Conservation (phyloP, 2,797 vertebrate genomes). For the Chelon auratus region DNA sequence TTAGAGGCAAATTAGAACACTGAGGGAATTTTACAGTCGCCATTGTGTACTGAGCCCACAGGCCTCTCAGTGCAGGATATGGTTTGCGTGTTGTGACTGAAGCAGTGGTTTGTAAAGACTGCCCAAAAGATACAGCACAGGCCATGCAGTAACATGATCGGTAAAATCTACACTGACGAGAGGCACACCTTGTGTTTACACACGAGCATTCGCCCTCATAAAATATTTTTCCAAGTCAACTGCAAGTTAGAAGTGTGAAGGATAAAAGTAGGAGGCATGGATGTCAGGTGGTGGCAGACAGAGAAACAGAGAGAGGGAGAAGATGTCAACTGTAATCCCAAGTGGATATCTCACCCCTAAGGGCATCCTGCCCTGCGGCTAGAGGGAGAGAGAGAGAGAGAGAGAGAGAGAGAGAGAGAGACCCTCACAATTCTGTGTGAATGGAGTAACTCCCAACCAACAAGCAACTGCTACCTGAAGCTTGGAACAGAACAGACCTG, state of each 20-base stretch:
- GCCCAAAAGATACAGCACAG: constrained; percentile 21
- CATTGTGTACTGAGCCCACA: constrained; percentile 15
- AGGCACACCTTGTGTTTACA: constrained; percentile 39
- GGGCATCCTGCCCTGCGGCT: constrained; percentile 68
- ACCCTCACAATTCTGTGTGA: constrained; percentile 35
- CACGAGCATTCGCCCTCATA: constrained; percentile 12
- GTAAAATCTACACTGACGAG: constrained; percentile 41
- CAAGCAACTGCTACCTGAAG: constrained; percentile 35
- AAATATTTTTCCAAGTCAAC: constrained; percentile 47
- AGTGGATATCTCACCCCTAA: constrained; percentile 62
- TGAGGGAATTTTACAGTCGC: constrained; percentile 2
- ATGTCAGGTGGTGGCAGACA: constrained; percentile 46
- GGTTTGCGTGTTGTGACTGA: constrained; percentile 16
- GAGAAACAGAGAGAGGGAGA: constrained; percentile 47
- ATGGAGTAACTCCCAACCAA: constrained; percentile 27
- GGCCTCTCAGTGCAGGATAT: constrained; percentile 24
- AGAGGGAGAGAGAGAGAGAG: constrained; percentile 35
- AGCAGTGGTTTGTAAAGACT: constrained; percentile 24
- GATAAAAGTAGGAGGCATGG: constrained; percentile 52
- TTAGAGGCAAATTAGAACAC: constrained; percentile 18
- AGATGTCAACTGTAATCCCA: constrained; percentile 69
- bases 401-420: neutral
- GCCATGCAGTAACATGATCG: constrained; percentile 44
- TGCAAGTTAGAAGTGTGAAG: constrained; percentile 50
- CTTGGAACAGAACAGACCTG: constrained; percentile 29